These are phyloP conservation scores for Lapara coniferarum DNA, from an alignment of 2,888 invertebrate genomes.

Conservation along the genomic window DNA sequence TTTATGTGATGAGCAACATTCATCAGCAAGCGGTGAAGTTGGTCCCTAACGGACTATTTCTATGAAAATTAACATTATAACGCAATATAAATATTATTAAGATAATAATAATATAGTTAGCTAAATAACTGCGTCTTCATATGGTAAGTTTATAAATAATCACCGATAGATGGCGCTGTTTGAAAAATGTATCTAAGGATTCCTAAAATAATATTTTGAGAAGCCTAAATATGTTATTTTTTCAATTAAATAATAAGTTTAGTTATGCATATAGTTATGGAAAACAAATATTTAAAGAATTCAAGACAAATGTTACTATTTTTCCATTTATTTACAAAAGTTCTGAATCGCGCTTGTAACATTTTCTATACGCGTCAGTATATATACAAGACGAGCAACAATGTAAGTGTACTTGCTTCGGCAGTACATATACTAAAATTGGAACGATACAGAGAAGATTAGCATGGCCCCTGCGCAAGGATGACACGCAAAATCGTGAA, in stretches of 20 bases:
- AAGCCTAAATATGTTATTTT: neutral
- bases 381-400: neutral
- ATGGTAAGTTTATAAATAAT: neutral
- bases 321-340: neutral
- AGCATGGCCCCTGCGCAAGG: slow-evolving; percentile 29
- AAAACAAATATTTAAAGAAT: neutral
- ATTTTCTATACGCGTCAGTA: neutral
- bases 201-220: neutral
- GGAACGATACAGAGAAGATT: slow-evolving; percentile 24
- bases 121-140: neutral
- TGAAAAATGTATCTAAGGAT: neutral
- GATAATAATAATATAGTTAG: neutral
- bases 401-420: neutral
- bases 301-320: neutral
- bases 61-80: too few species aligned
- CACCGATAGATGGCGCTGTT: neutral
- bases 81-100: too few species aligned
- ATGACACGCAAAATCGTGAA: slow-evolving; percentile 28
- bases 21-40: too few species aligned
- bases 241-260: neutral
- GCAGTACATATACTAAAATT: slow-evolving; percentile 3
- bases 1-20: too few species aligned
- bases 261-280: neutral
- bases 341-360: slow-evolving; percentile 10
- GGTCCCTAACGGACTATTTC: too few species aligned